Evolutionary conservation across 2,113 vertebrate species (phyloP), one percentile per base, ranked within the genome.

Genomic region (Gila orcuttii): DNA sequence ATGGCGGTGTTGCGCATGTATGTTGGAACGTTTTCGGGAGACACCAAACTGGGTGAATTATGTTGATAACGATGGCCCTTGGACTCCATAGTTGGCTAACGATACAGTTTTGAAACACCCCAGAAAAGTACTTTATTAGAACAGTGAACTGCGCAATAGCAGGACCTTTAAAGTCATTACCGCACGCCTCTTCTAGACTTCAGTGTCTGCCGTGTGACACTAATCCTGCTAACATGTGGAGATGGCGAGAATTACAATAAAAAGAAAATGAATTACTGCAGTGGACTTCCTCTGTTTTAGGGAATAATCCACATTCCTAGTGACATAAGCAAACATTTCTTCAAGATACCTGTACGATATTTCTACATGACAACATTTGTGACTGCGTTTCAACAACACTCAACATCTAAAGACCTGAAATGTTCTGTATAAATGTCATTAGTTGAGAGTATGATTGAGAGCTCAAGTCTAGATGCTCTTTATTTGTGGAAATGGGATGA

Each of bases 231-330:
- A 78, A 45, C 71, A 78, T 77, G 82, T 84, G 45, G 47, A 60
- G 64, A 83, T 47, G 2, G 33, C 1, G 6, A 36, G 71, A 83
- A 78, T 69, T 55, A 52, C 28, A 33, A 74, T 39, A 25, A 12
- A 76, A 76, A 39, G 25, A 64, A 81, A 59, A 83, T 55, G 21
- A 77, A 83, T 86, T 47, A 71, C 79, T 55, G 86, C 85, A 45
- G 8, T 33, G 57, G 55, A 74, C 78, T 31, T 57, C 79, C 87
- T 75, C 80, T 89, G 87, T 90, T 79, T 87, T 86, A 87, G 68
- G 68, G 86, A 86, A 87, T 62, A 89, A 57, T 71, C 47, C 12
- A 39, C 62, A 59, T 25, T 75, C 55, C 52, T 81, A 17, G 45
- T 50, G 57, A 68, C 8, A 68, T 83, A 83, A 21, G 25, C 47